Base-by-base conservation (phyloP, 2,888 invertebrate genomes). In the Agrotis segetum region DNA sequence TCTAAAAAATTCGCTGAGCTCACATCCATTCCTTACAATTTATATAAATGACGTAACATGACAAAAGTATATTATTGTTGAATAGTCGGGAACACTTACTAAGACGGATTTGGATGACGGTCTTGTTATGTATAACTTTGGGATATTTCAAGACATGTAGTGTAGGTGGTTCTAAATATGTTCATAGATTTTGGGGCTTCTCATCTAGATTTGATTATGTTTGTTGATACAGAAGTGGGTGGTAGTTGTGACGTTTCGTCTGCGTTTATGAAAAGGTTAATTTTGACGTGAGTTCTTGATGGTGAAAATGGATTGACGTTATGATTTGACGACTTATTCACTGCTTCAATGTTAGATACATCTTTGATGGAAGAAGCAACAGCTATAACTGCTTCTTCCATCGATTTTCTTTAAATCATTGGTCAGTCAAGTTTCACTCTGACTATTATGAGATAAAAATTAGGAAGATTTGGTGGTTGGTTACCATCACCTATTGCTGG, bases 61-160 rank as follows among this genome's bases (percentile, higher is more conserved):
- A 68, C 78, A 74, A 69, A 66, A 59, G 69, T 65, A 50, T n/a
- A n/a, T n/a, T 47, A 59, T 79, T 59, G 59, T 55, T 66, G 29
- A 59, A 63, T 46, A 40, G 2, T 63, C 65, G 40, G 40, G 17
- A 34, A 63, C 49, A 7, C 29, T 34, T 50, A 56, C 17, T 16
- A 9, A 46, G 62, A 29, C 4, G 0, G 47, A 66, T 65, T 68
- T 16, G n/a, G 47, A n/a, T 52, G 24, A 50, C n/a, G n/a, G 29
- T 65, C 29, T 49, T 65, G 40, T 21, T 59, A 47, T 50, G 44
- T 61, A 21, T 50, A 56, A 16, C 40, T 52, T 52, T 17, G 19
- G 6, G n/a, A 44, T 65, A 47, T 53, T 58, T 62, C 6, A 60
- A 53, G 40, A 21, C 9, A 19, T n/a, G n/a, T n/a, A n/a, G n/a